Percentiles rank a stretch among this genome's conserved stretches.
These are phyloP conservation scores for Rhombomys opimus DNA, from an alignment of 2,113 vertebrate species.

Conservation along the genomic window DNA sequence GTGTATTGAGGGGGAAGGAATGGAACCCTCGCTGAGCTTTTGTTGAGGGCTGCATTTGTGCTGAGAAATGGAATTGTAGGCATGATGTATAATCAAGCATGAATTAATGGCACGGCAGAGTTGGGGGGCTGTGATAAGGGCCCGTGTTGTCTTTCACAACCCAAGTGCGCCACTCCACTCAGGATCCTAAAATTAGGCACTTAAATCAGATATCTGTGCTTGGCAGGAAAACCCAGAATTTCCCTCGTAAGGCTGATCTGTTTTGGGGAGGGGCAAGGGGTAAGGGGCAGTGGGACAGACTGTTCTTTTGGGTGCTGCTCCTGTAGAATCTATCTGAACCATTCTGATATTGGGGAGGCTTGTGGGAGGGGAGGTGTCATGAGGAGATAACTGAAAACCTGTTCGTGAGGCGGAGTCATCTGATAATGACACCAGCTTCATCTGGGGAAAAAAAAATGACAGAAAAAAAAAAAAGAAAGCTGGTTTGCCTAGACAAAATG, in stretches of 20 bases:
- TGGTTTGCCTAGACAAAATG: conserved; percentile 74
- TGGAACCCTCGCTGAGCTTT: conserved; percentile 53
- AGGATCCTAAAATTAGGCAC: conserved; percentile 67
- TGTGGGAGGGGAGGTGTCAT: conserved; percentile 63
- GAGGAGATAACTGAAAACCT: conserved; percentile 66
- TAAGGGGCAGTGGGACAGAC: conserved; percentile 62
- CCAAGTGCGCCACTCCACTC: conserved; percentile 28
- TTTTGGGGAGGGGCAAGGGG: neutral
- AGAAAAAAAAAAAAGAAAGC: conserved; percentile 55
- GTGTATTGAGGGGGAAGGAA: neutral
- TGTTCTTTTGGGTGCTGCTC: conserved; percentile 77
- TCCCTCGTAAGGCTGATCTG: conserved; percentile 58
- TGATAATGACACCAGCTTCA: conserved; percentile 73
- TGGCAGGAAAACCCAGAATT: conserved; percentile 46
- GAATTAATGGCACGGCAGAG: conserved; percentile 35
- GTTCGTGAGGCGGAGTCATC: conserved; percentile 72
- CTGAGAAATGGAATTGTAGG: conserved; percentile 65
- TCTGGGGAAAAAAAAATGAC: conserved; percentile 68
- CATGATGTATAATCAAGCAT: conserved; percentile 29
- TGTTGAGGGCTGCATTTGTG: neutral
- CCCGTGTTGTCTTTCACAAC: conserved; percentile 29
- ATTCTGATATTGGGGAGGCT: conserved; percentile 67
- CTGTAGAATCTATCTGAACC: conserved; percentile 82
- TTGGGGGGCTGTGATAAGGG: neutral
- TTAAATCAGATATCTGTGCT: conserved; percentile 60